phyloP scores from a whole-genome alignment of 2,113 vertebrate species.

The Pachypanchax playfairii region DNA sequence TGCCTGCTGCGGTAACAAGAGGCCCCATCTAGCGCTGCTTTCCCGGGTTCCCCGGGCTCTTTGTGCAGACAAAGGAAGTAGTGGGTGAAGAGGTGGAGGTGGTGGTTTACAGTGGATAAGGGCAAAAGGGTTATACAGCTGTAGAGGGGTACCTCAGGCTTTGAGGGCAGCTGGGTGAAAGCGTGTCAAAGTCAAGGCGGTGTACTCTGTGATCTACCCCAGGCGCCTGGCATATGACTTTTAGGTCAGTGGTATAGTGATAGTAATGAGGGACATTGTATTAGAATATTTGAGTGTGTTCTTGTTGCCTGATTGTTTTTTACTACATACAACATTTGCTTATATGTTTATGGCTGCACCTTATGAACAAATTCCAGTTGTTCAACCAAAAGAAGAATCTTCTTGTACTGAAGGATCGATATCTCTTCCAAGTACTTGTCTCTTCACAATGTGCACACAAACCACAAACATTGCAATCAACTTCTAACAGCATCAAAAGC shows the following conservation, averaged over 20 bases:
- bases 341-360: no score
- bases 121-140: conserved; percentile 29
- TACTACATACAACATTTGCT: no score
- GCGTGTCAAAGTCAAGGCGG: conserved; percentile 58
- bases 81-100: conserved; percentile 6
- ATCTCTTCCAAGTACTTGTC: no score
- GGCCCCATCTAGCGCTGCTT: conserved; percentile 68
- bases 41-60: conserved; percentile 58
- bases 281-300: no score
- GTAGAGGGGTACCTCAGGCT: conserved; percentile 50
- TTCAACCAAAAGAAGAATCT: no score
- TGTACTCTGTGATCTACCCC: conserved; percentile 28
- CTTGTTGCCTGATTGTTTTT: no score
- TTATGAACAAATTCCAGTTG: no score
- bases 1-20: conserved; percentile 64
- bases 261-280: no score
- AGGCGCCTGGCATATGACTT: conserved; percentile 42
- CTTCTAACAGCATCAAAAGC: neutral
- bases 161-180: conserved; percentile 46
- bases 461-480: neutral
- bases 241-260: conserved; percentile 36
- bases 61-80: conserved; percentile 42
- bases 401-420: no score
- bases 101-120: conserved; percentile 12
- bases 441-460: no score